Percentiles rank a stretch among this genome's conserved stretches.
These are phyloP conservation scores for Plagodis dolabraria DNA, from an alignment of 2,888 invertebrate species.

Conservation along the genomic window DNA sequence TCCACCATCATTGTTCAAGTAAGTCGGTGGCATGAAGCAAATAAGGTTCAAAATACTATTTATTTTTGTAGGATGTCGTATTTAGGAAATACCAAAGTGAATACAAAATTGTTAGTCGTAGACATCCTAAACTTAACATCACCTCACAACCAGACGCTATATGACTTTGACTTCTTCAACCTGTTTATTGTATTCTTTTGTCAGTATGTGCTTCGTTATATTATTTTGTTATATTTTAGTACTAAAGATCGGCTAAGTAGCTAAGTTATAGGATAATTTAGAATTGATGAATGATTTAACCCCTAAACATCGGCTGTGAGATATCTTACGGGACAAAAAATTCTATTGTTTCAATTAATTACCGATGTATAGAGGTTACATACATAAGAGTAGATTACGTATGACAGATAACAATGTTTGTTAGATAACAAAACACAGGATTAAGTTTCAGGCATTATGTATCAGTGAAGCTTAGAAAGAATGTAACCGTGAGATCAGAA, in stretches of 20 bases:
- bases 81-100: slow-evolving; percentile 20
- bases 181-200: slow-evolving; percentile 18
- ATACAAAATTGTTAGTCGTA: slow-evolving; percentile 11
- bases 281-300: slow-evolving; percentile 19
- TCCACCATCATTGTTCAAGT: too few relatives aligned
- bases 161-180: slow-evolving; percentile 2
- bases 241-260: slow-evolving; percentile 20
- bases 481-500: too few relatives aligned
- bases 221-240: slow-evolving; percentile 26
- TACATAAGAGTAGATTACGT: too few relatives aligned
- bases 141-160: slow-evolving; percentile 1
- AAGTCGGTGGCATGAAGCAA: too few relatives aligned
- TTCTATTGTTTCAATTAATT: too few relatives aligned
- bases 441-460: too few relatives aligned
- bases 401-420: too few relatives aligned
- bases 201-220: slow-evolving; percentile 17
- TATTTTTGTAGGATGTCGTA: slow-evolving; percentile 23
- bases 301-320: too few relatives aligned
- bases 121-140: slow-evolving; percentile 7
- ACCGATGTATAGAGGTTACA: too few relatives aligned
- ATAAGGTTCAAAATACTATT: slow-evolving; percentile 27
- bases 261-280: slow-evolving; percentile 17
- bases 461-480: too few relatives aligned
- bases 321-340: too few relatives aligned
- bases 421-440: too few relatives aligned